Evolutionary conservation across 2,113 vertebrate genomes (phyloP), one percentile per base, ranked within the genome.

Genomic region (Chamaea fasciata): DNA sequence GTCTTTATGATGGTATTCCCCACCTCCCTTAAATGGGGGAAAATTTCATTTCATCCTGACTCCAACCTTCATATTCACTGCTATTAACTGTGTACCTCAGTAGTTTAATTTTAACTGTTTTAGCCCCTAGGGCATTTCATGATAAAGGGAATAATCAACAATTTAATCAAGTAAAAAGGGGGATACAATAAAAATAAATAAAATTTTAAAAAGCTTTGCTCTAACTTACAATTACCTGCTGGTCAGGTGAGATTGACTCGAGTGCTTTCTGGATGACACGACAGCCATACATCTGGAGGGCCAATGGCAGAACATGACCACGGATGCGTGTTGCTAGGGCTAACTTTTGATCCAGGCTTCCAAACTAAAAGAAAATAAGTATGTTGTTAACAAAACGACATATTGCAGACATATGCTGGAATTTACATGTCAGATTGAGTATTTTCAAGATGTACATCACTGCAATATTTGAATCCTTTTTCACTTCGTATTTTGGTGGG

Each of bases 171-270:
- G 22, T 56, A 68, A 85, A 52, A 63, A 77, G 30, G 69, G 3
- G 2, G 18, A 27, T 65, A 44, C 23, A 77, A 73, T 83, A 68
- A 74, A 90, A 92, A 83, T 8, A 81, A 94, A 79, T 69, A 70
- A 76, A 81, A 68, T 21, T 1, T 1, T 3, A 92, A 91, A 94
- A 97, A 95, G 89, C 82, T 74, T 88, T 96, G 96, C 90, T 97
- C 97, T 98, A 98, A 99, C 99, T 99, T 99, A 99, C 99, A 99
- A 99, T 99, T 99, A 99, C 99, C 99, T 99, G 99, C 98, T 99
- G 99, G 98, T 99, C 99, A 97, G 99, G 99, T 92, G 99, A 99
- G 95, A 99, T 99, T 62, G 99, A 99, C 96, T 99, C 99, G n/a
- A 99, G 96, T 13, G 99, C 99, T 96, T 99, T 99, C 97, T 99